These are phyloP conservation scores for Macquaria australasica DNA, from an alignment of 2,113 vertebrate genomes.

Conservation along the genomic window DNA sequence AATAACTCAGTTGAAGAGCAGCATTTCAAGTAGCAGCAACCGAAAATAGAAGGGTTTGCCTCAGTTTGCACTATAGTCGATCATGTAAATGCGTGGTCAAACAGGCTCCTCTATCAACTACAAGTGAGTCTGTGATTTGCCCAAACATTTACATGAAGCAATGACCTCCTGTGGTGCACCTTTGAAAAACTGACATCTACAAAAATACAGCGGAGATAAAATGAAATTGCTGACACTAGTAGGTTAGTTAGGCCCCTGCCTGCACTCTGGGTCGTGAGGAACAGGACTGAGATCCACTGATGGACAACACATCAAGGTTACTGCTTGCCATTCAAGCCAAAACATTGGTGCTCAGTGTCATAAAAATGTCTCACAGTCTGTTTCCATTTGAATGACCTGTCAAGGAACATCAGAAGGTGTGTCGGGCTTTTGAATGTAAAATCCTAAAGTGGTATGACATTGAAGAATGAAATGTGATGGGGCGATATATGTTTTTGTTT, in stretches of 20 bases:
- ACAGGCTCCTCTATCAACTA: not conserved
- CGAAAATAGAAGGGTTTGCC: not conserved
- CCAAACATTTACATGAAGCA: not conserved
- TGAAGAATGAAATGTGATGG: not conserved
- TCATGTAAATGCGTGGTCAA: not conserved
- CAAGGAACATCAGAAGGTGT: not conserved
- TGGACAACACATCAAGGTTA: not conserved
- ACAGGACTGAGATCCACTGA: not conserved
- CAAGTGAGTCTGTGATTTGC: not conserved
- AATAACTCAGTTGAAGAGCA: not conserved
- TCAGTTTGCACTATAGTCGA: too few species aligned
- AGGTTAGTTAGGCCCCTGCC: not conserved
- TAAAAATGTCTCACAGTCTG: slow-evolving; percentile 9
- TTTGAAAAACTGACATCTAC: too few species aligned
- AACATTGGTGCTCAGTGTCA: not conserved
- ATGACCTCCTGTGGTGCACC: too few species aligned
- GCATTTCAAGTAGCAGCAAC: not conserved
- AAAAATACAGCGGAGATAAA: not conserved
- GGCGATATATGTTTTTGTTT: not conserved
- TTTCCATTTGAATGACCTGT: slow-evolving; percentile 28
- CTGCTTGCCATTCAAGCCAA: not conserved
- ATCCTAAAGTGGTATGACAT: not conserved
- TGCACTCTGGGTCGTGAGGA: not conserved
- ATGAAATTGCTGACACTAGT: not conserved
- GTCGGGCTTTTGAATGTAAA: not conserved